phyloP scores from a whole-genome alignment of 2,113 vertebrate species.

The Corythoichthys intestinalis region DNA sequence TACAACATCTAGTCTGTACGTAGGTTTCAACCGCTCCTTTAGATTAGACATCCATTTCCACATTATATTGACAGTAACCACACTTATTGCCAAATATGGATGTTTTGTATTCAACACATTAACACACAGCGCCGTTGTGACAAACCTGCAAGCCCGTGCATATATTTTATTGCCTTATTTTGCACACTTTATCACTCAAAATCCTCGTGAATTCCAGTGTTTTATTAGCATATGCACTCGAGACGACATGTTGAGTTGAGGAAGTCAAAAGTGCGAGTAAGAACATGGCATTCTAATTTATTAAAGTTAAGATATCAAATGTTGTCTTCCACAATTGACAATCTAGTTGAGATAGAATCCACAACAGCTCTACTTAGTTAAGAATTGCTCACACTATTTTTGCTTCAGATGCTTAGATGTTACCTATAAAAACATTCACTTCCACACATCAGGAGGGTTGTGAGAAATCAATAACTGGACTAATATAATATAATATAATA shows the following conservation, averaged over 20 bases:
- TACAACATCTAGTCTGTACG: not conserved
- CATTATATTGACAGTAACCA: not conserved
- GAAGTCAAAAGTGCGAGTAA: constrained; percentile 42
- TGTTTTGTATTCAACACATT: not conserved
- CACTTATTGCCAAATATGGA: not conserved
- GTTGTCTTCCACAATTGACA: not conserved
- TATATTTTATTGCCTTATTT: not conserved
- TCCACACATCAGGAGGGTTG: not conserved
- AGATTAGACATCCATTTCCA: constrained; percentile 8
- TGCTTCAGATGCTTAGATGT: not conserved
- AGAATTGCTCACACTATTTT: not conserved
- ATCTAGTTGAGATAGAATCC: not conserved
- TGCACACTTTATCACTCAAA: not conserved
- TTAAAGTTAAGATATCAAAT: no score
- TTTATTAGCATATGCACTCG: constrained; percentile 15
- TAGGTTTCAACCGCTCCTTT: constrained; percentile 34
- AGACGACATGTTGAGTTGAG: not conserved
- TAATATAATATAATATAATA: no score
- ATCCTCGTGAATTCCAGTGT: constrained; percentile 34
- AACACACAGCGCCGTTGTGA: not conserved
- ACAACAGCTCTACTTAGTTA: not conserved
- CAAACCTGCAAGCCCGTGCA: not conserved
- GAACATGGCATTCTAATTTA: no score
- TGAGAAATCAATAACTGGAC: not conserved
- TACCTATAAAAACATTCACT: not conserved